These are phyloP conservation scores for Aradophagus sp. DNA, from an alignment of 1,140 invertebrate genomes.

Conservation along the genomic window DNA sequence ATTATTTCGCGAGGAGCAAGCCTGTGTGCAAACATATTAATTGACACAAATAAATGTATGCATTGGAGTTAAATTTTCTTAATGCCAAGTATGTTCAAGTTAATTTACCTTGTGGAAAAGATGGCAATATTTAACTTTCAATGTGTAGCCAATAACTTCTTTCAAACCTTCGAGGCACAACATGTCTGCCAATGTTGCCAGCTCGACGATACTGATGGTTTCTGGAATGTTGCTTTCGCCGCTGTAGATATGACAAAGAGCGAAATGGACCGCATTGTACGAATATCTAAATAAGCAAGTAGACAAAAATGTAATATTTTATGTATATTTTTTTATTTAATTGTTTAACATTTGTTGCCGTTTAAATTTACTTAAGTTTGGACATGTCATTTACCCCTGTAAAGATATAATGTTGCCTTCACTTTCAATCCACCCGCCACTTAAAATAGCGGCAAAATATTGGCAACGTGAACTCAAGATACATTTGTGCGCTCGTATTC, in stretches of 20 bases:
- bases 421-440: slow-evolving; percentile 87
- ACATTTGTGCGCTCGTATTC: slow-evolving; percentile 91
- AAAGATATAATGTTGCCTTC: slow-evolving; percentile 87
- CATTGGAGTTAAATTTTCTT: too few species aligned
- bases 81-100: too few species aligned
- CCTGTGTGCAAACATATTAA: too few species aligned
- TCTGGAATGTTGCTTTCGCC: slow-evolving; percentile 89
- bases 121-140: slow-evolving; percentile 93
- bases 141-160: slow-evolving; percentile 89
- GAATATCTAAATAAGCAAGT: too few species aligned
- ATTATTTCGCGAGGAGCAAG: too few species aligned
- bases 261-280: slow-evolving; percentile 89
- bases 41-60: neutral
- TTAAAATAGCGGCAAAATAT: slow-evolving; percentile 92
- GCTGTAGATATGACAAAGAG: slow-evolving; percentile 93
- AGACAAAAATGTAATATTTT: too few species aligned
- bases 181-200: slow-evolving; percentile 91
- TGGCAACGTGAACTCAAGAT: slow-evolving; percentile 91
- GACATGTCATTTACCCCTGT: slow-evolving; percentile 85
- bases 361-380: too few species aligned
- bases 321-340: too few species aligned
- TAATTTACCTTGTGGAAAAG: slow-evolving; percentile 86
- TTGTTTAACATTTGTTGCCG: too few species aligned
- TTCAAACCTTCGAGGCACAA: slow-evolving; percentile 90
- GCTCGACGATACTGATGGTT: slow-evolving; percentile 87